phyloP scores from a whole-genome alignment of 2,113 vertebrate genomes.

The Phoxinus phoxinus region DNA sequence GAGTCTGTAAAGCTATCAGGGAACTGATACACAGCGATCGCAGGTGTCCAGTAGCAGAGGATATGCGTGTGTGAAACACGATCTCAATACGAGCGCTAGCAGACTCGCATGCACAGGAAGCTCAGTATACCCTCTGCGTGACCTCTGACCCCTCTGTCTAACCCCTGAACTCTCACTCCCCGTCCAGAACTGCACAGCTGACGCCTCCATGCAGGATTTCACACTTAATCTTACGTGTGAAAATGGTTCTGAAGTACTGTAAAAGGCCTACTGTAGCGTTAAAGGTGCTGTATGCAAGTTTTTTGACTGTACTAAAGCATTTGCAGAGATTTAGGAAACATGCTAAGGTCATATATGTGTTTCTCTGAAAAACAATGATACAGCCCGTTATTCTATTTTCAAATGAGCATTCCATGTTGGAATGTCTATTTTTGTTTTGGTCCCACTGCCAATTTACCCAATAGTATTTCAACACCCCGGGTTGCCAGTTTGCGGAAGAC shows the following conservation, averaged over 20 bases:
- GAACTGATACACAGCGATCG: conserved; percentile 30
- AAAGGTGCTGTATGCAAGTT: too few relatives aligned
- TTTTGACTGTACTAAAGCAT: too few relatives aligned
- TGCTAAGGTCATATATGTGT: too few relatives aligned
- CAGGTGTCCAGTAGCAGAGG: conserved; percentile 46
- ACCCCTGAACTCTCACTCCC: conserved; percentile 14
- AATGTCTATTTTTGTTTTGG: too few relatives aligned
- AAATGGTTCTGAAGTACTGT: not conserved
- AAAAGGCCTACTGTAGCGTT: too few relatives aligned
- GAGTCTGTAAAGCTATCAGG: conserved; percentile 38
- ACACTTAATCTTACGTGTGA: not conserved
- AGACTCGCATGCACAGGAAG: not conserved
- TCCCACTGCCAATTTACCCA: too few relatives aligned
- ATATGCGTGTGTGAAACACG: conserved; percentile 27
- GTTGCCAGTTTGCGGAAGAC: too few relatives aligned
- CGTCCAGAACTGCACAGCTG: not conserved
- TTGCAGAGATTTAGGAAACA: too few relatives aligned
- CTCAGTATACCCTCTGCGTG: not conserved
- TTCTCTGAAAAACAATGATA: too few relatives aligned
- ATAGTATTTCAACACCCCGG: too few relatives aligned
- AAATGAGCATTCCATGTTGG: too few relatives aligned
- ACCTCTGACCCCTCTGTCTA: conserved; percentile 25
- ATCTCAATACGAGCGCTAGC: not conserved
- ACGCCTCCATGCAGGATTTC: not conserved
- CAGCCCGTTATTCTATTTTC: too few relatives aligned